A percentile compares a stretch with the other conserved stretches of the same genome.
phyloP scores from a whole-genome alignment of 2,113 vertebrate species.

The Pseudopipra pipra region DNA sequence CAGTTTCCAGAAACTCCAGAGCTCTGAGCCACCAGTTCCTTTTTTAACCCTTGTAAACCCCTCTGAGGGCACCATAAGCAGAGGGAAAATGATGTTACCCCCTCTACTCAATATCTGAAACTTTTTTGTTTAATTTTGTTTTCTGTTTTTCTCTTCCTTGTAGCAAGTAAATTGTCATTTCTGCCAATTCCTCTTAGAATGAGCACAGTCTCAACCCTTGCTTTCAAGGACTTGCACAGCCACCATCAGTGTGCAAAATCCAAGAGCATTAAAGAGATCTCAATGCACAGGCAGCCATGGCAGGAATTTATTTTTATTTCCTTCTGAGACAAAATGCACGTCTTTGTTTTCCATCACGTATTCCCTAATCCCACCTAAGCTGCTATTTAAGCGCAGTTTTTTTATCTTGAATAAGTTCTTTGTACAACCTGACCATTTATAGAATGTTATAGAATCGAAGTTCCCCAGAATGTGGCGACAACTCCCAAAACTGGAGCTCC shows the following conservation, averaged over 20 bases:
- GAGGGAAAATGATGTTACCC: neutral
- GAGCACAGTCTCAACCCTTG: neutral
- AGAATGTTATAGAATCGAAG: neutral
- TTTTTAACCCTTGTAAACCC: neutral
- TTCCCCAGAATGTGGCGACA: neutral
- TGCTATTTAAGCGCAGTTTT: neutral
- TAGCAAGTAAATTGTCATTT: neutral
- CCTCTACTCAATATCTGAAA: neutral
- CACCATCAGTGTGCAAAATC: neutral
- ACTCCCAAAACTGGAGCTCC: constrained; percentile 4
- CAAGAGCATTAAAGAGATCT: neutral
- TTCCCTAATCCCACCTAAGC: neutral
- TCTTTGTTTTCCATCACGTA: constrained; percentile 27
- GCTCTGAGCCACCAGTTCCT: neutral
- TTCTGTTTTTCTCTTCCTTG: neutral
- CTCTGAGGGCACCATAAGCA: neutral
- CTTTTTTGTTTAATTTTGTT: neutral
- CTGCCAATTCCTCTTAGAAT: neutral
- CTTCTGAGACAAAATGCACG: neutral
- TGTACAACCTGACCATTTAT: constrained; percentile 22
- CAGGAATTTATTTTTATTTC: constrained; percentile 36
- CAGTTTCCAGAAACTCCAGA: neutral
- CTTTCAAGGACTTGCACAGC: neutral
- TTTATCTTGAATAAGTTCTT: constrained; percentile 50
- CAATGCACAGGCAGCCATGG: neutral